Conservation (phyloP, 2,888 invertebrate species). For the Kryphioiulus occultus region DNA sequence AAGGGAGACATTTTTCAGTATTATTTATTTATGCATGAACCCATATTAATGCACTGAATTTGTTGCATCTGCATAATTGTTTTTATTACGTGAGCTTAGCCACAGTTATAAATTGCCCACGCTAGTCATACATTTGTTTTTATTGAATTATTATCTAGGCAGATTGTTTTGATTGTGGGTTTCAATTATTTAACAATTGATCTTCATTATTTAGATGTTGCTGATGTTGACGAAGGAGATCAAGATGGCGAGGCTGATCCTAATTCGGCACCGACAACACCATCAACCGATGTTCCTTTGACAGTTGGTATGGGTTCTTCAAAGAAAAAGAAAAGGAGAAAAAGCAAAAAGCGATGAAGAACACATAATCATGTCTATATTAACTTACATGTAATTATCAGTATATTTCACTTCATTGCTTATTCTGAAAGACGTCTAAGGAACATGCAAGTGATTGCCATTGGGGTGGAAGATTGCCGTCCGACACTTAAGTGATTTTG, state of each 20-base stretch:
- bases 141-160: too few relatives aligned
- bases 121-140: neutral
- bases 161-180: neutral
- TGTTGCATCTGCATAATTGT: neutral
- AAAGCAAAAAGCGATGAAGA: constrained; percentile 52
- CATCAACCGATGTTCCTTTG: constrained; percentile 63
- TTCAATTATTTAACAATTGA: neutral
- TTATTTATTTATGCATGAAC: too few relatives aligned
- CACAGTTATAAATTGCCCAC: neutral
- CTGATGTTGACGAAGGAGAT: neutral
- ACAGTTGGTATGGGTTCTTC: constrained; percentile 62
- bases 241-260: constrained; percentile 41
- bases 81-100: neutral
- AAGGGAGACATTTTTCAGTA: too few relatives aligned
- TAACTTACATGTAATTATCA: neutral
- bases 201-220: neutral
- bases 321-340: constrained; percentile 64
- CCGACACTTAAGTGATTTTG: constrained; percentile 1
- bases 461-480: neutral
- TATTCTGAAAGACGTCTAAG: neutral
- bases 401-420: neutral
- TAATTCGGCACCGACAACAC: constrained; percentile 18
- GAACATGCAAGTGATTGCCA: neutral
- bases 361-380: neutral
- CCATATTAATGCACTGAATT: too few relatives aligned